Base-by-base conservation (phyloP, 1,140 invertebrate genomes). In the Drosophila ercepeae region DNA sequence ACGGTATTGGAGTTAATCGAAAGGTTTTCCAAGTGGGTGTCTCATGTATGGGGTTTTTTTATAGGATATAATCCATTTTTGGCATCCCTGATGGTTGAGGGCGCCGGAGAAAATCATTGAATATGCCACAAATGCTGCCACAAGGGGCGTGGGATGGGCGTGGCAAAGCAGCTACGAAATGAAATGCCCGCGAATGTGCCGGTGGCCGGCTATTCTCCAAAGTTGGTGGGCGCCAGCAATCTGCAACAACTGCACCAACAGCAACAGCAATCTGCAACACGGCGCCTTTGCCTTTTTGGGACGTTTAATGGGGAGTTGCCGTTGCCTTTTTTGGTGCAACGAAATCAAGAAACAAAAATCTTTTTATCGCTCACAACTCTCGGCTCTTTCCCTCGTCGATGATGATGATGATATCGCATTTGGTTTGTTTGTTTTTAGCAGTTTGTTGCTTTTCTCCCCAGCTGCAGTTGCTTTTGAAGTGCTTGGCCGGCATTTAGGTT, bases 281-380 rank as follows among this genome's bases (percentile, higher is more conserved):
- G 71, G 61, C 75, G 58, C 57, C 76, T 75, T 88, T 81, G 70
- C 82, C 82, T 88, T 88, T 82, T 88, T 82, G 78, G 82, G 82
- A 75, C 55, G 54, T 82, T 88, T 88, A 88, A 88, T 88, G 82
- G 82, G 29, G 82, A 88, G 82, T 88, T 88, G 82, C 77, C 82
- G 77, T 88, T 88, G 82, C 82, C 82, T 88, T 88, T 82, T 88
- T 88, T 88, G 82, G 82, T 82, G 67, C 82, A 88, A 58, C 78
- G 54, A 88, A 88, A 88, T 82, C 83, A 88, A 88, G 72, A 58
- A 75, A 88, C 82, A 88, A 68, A 88, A 75, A 88, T 78, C 72
- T 67, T 74, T 81, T 81, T 74, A 86, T 74, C 81, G 73, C 69
- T 65, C 57, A 34, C 51, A 53, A 50, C 41, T 39, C n/a, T 60